Conservation (phyloP, 2,888 invertebrate genomes). For the Nasonovia ribisnigri region DNA sequence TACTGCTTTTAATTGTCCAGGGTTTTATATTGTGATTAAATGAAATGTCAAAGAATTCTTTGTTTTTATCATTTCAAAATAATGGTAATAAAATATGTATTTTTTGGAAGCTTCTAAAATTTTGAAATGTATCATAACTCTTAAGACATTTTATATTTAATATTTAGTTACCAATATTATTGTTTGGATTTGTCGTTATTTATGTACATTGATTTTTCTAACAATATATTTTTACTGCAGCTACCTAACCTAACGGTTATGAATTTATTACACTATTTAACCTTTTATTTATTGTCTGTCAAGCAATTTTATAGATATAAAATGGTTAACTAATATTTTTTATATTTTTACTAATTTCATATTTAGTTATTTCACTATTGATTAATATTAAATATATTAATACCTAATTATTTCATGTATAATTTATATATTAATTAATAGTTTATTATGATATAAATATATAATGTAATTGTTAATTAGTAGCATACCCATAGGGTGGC, state of each 20-base stretch:
- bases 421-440: too few species aligned
- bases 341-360: not conserved
- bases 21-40: conserved; percentile 49
- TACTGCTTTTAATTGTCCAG: conserved; percentile 29
- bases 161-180: conserved; percentile 54
- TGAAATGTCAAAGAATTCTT: not conserved
- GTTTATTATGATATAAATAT: too few species aligned
- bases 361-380: not conserved
- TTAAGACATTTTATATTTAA: conserved; percentile 49
- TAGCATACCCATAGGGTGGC: too few species aligned
- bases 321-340: not conserved
- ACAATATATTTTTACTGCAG: conserved; percentile 51
- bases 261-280: conserved; percentile 3
- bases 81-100: not conserved
- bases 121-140: conserved; percentile 17
- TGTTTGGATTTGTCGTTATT: not conserved
- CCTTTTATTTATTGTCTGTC: not conserved
- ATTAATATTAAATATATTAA: too few species aligned
- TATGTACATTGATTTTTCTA: conserved; percentile 44
- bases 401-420: too few species aligned
- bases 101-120: conserved; percentile 26
- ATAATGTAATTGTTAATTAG: not conserved
- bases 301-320: not conserved
- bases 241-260: not conserved
- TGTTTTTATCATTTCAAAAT: not conserved